Evolutionary conservation across 2,113 vertebrate species (phyloP).

Genomic region (Sus scrofa): DNA sequence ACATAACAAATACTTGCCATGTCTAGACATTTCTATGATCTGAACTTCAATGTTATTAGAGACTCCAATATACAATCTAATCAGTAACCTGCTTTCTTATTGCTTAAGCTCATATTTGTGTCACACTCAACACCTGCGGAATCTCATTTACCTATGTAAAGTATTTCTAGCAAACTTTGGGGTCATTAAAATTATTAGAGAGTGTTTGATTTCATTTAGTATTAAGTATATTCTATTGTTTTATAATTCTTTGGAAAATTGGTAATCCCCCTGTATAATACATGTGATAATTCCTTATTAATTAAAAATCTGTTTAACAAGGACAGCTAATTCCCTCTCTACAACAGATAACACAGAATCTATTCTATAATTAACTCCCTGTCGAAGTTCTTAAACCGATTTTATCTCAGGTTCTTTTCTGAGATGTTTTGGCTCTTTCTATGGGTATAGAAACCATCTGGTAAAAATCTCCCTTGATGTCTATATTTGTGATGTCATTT

Average conservation of each 20-base stretch:
- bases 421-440: not conserved
- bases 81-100: not conserved
- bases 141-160: slow-evolving; percentile 15
- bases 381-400: slow-evolving; percentile 62
- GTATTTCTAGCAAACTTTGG: slow-evolving; percentile 16
- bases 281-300: slow-evolving; percentile 66
- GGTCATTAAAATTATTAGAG: slow-evolving; percentile 56
- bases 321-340: not conserved
- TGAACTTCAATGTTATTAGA: not conserved
- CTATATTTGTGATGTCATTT: not conserved
- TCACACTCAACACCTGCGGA: not conserved
- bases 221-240: slow-evolving; percentile 56
- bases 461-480: not conserved
- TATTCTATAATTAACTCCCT: slow-evolving; percentile 56
- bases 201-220: slow-evolving; percentile 63
- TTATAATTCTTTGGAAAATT: slow-evolving; percentile 67
- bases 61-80: not conserved
- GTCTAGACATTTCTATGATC: not conserved
- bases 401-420: not conserved
- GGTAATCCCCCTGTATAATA: not conserved
- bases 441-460: not conserved
- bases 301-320: slow-evolving; percentile 70
- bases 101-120: not conserved
- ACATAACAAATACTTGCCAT: not conserved
- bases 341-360: slow-evolving; percentile 45